These are phyloP conservation scores for Corydoras sp. DNA, from an alignment of 2,113 vertebrate species.

Conservation along the genomic window DNA sequence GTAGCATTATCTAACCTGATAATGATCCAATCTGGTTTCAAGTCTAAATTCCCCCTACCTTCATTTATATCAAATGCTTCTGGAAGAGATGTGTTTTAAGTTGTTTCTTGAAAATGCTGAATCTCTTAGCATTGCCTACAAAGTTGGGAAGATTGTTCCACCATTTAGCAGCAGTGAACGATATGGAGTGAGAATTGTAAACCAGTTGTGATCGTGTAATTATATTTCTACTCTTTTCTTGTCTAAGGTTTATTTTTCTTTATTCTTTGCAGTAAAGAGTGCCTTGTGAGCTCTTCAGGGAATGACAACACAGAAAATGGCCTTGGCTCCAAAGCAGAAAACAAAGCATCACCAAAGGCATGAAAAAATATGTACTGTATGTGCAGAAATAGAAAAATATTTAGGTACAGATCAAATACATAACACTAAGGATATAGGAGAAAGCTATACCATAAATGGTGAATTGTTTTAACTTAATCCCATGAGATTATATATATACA, in stretches of 20 bases:
- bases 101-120: too few species aligned
- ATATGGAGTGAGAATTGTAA: too few species aligned
- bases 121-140: too few species aligned
- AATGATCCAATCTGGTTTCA: too few species aligned
- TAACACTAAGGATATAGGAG: constrained; percentile 33
- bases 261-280: constrained; percentile 77
- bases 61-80: too few species aligned
- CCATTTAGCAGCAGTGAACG: too few species aligned
- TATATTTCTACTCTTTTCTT: not conserved
- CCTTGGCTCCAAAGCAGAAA: constrained; percentile 85
- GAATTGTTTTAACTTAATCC: constrained; percentile 61
- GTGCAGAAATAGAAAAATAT: constrained; percentile 27
- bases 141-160: too few species aligned
- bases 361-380: constrained; percentile 55
- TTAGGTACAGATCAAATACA: constrained; percentile 14
- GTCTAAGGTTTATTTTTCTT: not conserved
- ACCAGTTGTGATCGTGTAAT: too few species aligned
- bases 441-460: constrained; percentile 41
- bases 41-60: too few species aligned
- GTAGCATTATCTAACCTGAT: too few species aligned
- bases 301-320: constrained; percentile 96
- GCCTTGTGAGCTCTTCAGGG: constrained; percentile 89
- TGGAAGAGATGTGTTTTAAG: too few species aligned
- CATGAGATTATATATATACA: constrained; percentile 45
- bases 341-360: constrained; percentile 85